Base-by-base conservation (phyloP, 2,113 vertebrate genomes). In the Patagioenas fasciata region DNA sequence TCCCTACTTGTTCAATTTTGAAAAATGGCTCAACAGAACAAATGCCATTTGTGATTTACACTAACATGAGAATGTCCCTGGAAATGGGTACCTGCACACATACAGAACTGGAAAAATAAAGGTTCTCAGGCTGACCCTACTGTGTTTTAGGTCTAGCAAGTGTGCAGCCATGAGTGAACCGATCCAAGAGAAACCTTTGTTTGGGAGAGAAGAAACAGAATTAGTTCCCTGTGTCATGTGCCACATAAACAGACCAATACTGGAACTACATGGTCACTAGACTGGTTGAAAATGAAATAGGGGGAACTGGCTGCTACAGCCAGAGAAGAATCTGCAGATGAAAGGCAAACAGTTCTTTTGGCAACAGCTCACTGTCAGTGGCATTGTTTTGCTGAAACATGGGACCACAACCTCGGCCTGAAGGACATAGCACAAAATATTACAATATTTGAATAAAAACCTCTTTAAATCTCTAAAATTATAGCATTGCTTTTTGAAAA, bases 241-340 rank as follows among this genome's bases (percentile, higher is more conserved):
- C 61, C 61, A 62, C 31, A 57, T 50, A 81, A 88, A 57, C 42
- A 89, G 29, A 13, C 11, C 56, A 50, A 82, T 69, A 42, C 21
- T 44, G 53, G 53, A 94, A 11, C 9, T 34, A 64, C 24, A 9
- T 3, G 1, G 13, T 21, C 31, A 11, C 29, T 34, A 15, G 10
- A 5, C 11, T 50, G 66, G 10, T 23, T 38, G 61, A 31, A 75
- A 67, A 58, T 23, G 2, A 32, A 82, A 51, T 0, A 29, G 15
- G 14, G 14, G 9, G 14, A 73, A 23, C 1, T 0, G 9, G 8
- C 32, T 77, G 58, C 62, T 14, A 5, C 0, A 0, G 61, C 48
- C 36, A 26, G 28, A 74, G 42, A 67, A 26, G 65, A 54, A 44
- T 61, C 51, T 78, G 88, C 61, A 79, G 70, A n/a, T 36, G 28